Evolutionary conservation across 1,140 invertebrate species (phyloP).

Genomic region (Cotesia typhae): DNA sequence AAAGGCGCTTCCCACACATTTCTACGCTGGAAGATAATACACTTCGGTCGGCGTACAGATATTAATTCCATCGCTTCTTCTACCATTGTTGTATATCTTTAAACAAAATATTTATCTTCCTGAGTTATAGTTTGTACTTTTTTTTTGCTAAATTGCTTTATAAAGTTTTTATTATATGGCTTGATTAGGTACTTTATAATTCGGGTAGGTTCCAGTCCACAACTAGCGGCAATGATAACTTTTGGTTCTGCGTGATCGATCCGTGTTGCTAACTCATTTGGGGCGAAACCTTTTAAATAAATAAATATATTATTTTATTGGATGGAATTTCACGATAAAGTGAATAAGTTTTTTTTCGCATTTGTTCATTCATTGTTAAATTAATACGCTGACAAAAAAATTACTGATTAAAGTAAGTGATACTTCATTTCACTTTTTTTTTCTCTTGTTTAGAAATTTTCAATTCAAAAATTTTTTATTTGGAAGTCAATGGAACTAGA

Average conservation of each 20-base stretch:
- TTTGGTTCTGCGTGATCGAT: slow-evolving; percentile 90
- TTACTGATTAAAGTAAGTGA: too few relatives aligned
- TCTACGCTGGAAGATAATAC: slow-evolving; percentile 82
- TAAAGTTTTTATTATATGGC: neutral
- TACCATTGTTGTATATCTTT: slow-evolving; percentile 86
- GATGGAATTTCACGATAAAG: neutral
- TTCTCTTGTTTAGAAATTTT: too few relatives aligned
- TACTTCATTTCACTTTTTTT: too few relatives aligned
- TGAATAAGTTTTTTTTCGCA: neutral
- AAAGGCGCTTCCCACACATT: slow-evolving; percentile 73
- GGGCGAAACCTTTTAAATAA: slow-evolving; percentile 78
- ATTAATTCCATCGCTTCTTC: slow-evolving; percentile 83
- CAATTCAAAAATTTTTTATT: too few relatives aligned
- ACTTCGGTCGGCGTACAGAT: slow-evolving; percentile 74
- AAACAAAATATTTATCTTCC: slow-evolving; percentile 19
- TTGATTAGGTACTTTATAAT: slow-evolving; percentile 73
- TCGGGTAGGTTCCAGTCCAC: slow-evolving; percentile 87
- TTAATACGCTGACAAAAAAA: too few relatives aligned
- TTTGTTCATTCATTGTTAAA: slow-evolving; percentile 37
- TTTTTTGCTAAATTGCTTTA: neutral
- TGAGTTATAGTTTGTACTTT: neutral
- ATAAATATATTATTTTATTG: slow-evolving; percentile 22
- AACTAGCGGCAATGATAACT: slow-evolving; percentile 88
- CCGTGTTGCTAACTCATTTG: slow-evolving; percentile 82
- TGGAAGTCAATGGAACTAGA: too few relatives aligned